Evolutionary conservation across 2,797 vertebrate species (phyloP).

Genomic region (Gymnothorax reevesii): DNA sequence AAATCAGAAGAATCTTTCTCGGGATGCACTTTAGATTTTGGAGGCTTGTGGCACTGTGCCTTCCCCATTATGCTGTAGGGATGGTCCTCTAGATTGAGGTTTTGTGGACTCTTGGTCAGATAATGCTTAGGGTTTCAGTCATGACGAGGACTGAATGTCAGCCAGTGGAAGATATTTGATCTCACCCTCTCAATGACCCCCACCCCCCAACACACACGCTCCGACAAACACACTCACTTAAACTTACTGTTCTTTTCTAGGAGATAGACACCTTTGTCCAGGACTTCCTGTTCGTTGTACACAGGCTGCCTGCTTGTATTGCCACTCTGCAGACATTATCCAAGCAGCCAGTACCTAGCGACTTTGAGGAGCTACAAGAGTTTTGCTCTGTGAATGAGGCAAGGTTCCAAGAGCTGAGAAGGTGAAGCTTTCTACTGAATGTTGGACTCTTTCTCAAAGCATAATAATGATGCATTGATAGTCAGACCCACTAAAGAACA

Average conservation of each 20-base stretch:
- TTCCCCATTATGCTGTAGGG: background rate
- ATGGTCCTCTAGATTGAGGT: background rate
- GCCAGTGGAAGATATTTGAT: background rate
- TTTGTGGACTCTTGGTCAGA: background rate
- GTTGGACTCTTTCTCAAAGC: background rate
- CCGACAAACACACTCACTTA: too few species aligned
- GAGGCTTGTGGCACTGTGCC: background rate
- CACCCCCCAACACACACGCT: too few species aligned
- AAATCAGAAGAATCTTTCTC: conserved; percentile 18
- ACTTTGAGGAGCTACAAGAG: conserved; percentile 46
- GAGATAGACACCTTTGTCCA: conserved; percentile 68
- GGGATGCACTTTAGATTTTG: background rate
- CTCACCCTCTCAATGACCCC: background rate
- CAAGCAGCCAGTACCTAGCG: conserved; percentile 52
- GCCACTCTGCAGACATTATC: conserved; percentile 64
- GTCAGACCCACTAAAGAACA: background rate
- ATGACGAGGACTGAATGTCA: background rate
- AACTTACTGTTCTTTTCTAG: conserved; percentile 48
- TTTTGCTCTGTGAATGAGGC: conserved; percentile 66
- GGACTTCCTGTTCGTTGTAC: conserved; percentile 69
- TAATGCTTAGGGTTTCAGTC: background rate
- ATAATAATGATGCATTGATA: background rate
- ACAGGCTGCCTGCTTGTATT: conserved; percentile 65
- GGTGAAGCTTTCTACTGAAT: conserved; percentile 52
- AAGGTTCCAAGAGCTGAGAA: conserved; percentile 65